Evolutionary conservation across 2,113 vertebrate species (phyloP).

Genomic region (Piaya cayana): DNA sequence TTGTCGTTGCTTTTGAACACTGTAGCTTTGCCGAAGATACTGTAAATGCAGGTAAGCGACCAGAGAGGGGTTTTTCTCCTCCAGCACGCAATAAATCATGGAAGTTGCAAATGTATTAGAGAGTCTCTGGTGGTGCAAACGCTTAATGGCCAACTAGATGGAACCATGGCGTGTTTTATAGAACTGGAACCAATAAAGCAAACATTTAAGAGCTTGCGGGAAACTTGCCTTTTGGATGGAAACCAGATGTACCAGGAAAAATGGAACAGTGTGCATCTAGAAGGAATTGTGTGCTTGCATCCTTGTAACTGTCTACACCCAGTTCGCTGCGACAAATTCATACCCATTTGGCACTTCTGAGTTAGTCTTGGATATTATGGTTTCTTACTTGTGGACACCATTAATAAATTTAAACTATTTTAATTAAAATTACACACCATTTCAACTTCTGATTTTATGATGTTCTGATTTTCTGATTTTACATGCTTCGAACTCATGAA

Average conservation of each 20-base stretch:
- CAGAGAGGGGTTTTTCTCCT: background rate
- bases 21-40: conserved; percentile 52
- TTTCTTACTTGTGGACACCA: background rate
- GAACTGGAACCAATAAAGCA: conserved; percentile 73
- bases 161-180: conserved; percentile 53
- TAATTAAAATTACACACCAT: background rate
- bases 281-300: background rate
- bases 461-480: background rate
- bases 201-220: conserved; percentile 42
- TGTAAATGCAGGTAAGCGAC: conserved; percentile 38
- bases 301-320: background rate
- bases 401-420: background rate
- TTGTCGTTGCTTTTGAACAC: conserved; percentile 75
- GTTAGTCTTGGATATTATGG: background rate
- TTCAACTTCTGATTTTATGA: background rate
- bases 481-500: background rate
- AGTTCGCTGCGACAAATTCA: background rate
- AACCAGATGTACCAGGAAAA: background rate
- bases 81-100: background rate
- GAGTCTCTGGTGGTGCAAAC: conserved; percentile 34
- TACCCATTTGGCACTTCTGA: background rate
- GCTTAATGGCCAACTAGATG: conserved; percentile 50
- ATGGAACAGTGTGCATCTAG: background rate
- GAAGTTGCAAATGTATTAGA: background rate
- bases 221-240: conserved; percentile 64